Evolutionary conservation across 2,888 invertebrate species (phyloP), one percentile per base, ranked within the genome.

Genomic region (Listrodromus nycthemerus): DNA sequence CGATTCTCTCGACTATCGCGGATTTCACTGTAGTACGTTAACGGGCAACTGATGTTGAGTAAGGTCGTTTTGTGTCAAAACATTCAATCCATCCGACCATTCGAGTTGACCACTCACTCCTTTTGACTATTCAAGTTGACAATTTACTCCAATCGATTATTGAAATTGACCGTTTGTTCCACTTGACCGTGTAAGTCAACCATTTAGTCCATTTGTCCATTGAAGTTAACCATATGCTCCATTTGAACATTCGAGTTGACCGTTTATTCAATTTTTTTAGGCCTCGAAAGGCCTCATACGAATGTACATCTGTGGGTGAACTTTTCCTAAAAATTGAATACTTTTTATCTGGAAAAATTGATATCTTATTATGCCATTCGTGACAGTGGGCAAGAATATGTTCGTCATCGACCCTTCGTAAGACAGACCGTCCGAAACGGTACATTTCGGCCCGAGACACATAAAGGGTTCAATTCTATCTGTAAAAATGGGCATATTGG

Each of bases 1-100:
- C n/a, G 19, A 61, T 67, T 67, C 67, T n/a, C 48, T 8, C 30
- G 10, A 21, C 66, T 37, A 5, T 66, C 55, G 30, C 21, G 45
- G 7, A 24, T 30, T 6, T 8, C 10, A 7, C 13, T 27, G 24
- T 0, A 27, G 21, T 2, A 48, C 48, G 24, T 67, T 27, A 27
- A 24, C 27, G n/a, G 27, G 3, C 30, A 48, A 48, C 48, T 24
- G 1, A 21, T 45, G 24, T 66, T 10, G 24, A 21, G 45, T 45
- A 13, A 7, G 7, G 16, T 48, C 48, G 27, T 27, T 67, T 48
- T 10, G 7, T 27, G 6, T 6, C 13, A 13, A 24, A 24, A n/a
- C n/a, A n/a, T n/a, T n/a, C n/a, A n/a, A n/a, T n/a, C n/a, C n/a
- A n/a, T n/a, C n/a, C n/a, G n/a, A n/a, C n/a, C n/a, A n/a, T n/a